phyloP scores from a whole-genome alignment of 64 coral and sea anemone species.

The Acropora tenuis region DNA sequence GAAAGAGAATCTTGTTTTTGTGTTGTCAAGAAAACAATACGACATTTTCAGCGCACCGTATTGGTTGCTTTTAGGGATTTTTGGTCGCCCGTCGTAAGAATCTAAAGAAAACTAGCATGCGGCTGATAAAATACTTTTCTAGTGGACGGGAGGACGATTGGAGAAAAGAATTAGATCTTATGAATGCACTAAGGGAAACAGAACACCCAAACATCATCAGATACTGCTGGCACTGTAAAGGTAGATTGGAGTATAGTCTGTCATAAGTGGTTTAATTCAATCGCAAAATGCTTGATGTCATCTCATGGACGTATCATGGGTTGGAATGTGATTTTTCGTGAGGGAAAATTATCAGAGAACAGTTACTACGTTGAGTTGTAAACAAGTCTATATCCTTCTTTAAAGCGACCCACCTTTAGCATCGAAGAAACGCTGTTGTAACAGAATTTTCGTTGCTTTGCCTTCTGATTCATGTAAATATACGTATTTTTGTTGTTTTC shows the following conservation, averaged over 20 bases:
- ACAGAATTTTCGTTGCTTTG: no score
- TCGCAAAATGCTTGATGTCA: no score
- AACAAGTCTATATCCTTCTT: no score
- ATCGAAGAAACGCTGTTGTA: no score
- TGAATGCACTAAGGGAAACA: not conserved
- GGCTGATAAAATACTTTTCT: conserved; percentile 41
- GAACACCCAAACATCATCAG: conserved; percentile 29
- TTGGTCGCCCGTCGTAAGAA: not conserved
- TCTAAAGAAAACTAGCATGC: not conserved
- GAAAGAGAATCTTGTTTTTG: not conserved
- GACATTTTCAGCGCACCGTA: not conserved
- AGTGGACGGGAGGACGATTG: conserved; percentile 1
- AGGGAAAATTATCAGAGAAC: no score
- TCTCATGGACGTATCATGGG: no score
- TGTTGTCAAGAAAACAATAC: not conserved
- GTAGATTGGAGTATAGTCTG: not conserved
- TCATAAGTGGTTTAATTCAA: no score
- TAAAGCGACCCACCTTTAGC: no score
- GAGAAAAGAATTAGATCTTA: conserved; percentile 16
- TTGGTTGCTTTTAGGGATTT: conserved; percentile 7
- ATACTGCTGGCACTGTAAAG: conserved; percentile 36
- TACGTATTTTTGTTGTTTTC: no score
- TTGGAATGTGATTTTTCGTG: no score
- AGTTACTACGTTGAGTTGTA: no score
- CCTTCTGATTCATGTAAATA: no score